Evolutionary conservation across 1,140 invertebrate genomes (phyloP), one percentile per base, ranked within the genome.

Genomic region (Drosophila busckii): DNA sequence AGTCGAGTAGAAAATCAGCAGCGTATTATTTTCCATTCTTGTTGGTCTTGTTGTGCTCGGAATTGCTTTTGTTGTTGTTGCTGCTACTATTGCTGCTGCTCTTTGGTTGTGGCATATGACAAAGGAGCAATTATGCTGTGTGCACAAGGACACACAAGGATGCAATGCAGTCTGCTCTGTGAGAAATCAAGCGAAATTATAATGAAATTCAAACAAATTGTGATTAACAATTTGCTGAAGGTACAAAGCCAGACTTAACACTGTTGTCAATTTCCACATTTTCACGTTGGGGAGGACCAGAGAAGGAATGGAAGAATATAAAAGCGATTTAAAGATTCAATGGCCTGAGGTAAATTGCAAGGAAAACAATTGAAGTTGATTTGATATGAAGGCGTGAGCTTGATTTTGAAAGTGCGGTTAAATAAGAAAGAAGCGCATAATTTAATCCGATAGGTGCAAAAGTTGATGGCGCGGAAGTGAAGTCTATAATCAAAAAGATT

Each of bases 1-100:
- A 78, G 73, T 78, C 73, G 73, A 80, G 73, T 78, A 68, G 73
- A 80, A 78, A 78, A 78, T 78, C 71, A 80, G 70, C 52, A 80
- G 58, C 73, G 67, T 80, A 73, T 80, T 78, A 80, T 73, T 78
- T 64, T 40, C 22, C 41, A 34, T 42, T 60, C 37, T 19, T 37
- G 20, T 48, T 44, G 15, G 41, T 44, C 29, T 44, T 44, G 41
- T 44, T 44, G 41, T 31, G 25, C 41, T 19, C 41, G 20, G 23
- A n/a, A n/a, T 20, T 19, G 15, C 20, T 20, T 25, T 45, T 54
- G 45, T 49, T 50, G 35, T 23, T 17, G 10, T 38, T 46, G 6
- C 16, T 2, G 20, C 17, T 5, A n/a, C 34, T 10, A 9, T 34
- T 20, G 12, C n/a, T 20, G 16, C 16, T 40, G 25, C 41, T 69